phyloP scores from a whole-genome alignment of 2,888 invertebrate genomes.

The Allacma fusca region DNA sequence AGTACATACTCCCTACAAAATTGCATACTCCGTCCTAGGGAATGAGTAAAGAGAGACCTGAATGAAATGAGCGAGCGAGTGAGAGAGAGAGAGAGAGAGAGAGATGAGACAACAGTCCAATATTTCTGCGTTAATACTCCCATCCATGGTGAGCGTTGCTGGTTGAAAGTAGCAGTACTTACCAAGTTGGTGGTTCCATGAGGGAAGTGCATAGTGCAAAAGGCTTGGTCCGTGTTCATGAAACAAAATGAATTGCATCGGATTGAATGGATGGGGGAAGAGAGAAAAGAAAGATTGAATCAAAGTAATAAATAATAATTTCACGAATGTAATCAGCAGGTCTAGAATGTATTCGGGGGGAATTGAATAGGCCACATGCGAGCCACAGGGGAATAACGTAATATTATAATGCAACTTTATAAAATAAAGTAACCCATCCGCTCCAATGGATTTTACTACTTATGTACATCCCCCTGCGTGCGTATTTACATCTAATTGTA shows the following conservation, averaged over 20 bases:
- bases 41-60: neutral
- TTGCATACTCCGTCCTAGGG: no score
- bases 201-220: neutral
- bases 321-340: conserved; percentile 58
- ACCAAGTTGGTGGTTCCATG: neutral
- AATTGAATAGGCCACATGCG: conserved; percentile 50
- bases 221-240: conserved; percentile 27
- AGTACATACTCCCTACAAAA: no score
- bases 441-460: neutral
- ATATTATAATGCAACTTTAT: conserved; percentile 32
- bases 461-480: neutral
- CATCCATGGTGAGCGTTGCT: neutral
- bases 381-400: conserved; percentile 50
- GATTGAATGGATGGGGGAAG: conserved; percentile 44
- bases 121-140: conserved; percentile 33
- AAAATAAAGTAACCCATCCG: conserved; percentile 11
- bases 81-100: conserved; percentile 13
- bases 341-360: conserved; percentile 45
- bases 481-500: no score
- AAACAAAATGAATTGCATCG: conserved; percentile 39
- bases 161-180: no score
- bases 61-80: neutral
- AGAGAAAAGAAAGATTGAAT: conserved; percentile 53
- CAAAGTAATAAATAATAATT: conserved; percentile 60
- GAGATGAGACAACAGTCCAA: conserved; percentile 17